phyloP scores from a whole-genome alignment of 2,113 vertebrate genomes.

The Isichthys henryi region DNA sequence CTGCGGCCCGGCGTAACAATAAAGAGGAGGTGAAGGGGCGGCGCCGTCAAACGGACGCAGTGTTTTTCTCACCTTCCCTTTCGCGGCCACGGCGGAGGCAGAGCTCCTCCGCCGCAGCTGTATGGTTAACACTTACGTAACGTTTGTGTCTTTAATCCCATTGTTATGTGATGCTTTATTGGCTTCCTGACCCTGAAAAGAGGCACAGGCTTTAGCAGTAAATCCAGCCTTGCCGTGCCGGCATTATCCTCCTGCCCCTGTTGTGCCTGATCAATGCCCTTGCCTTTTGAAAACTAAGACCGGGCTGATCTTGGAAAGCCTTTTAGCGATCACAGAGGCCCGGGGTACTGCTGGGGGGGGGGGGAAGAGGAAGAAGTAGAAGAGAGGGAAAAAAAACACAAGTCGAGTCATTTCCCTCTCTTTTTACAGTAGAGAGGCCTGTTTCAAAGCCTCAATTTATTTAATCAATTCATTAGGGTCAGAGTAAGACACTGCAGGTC shows the following conservation, averaged over 20 bases:
- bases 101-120: constrained; percentile 38
- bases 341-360: constrained; percentile 62
- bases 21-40: constrained; percentile 44
- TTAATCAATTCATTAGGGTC: constrained; percentile 93
- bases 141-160: constrained; percentile 77
- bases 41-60: constrained; percentile 34
- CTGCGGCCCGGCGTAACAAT: constrained; percentile 55
- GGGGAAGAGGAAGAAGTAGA: constrained; percentile 25
- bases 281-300: constrained; percentile 79
- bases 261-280: constrained; percentile 76
- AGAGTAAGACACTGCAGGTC: constrained; percentile 91
- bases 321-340: constrained; percentile 69
- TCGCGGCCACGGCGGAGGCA: constrained; percentile 21
- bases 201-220: constrained; percentile 77
- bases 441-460: constrained; percentile 80
- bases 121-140: constrained; percentile 70
- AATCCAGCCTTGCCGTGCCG: constrained; percentile 72
- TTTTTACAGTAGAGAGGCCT: constrained; percentile 76
- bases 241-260: constrained; percentile 77
- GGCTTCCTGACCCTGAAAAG: constrained; percentile 71
- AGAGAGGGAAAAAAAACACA: constrained; percentile 45
- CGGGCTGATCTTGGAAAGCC: constrained; percentile 64
- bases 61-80: constrained; percentile 24
- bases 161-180: constrained; percentile 73
- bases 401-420: constrained; percentile 72